Evolutionary conservation across 2,797 vertebrate species (phyloP), one percentile per base, ranked within the genome.

Genomic region (Falco cherrug): DNA sequence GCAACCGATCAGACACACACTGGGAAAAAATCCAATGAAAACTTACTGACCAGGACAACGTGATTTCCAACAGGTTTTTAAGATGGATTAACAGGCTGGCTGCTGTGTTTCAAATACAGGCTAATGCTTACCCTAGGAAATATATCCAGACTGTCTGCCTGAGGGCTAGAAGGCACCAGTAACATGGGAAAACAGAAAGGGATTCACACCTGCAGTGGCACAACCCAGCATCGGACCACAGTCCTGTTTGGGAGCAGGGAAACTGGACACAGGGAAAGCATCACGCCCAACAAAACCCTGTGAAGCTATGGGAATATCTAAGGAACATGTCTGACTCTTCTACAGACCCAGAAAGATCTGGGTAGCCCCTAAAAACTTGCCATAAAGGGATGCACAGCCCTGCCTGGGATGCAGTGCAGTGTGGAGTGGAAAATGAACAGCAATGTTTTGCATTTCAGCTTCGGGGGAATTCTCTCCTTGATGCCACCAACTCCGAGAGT

Each of bases 21-120:
- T 18, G 81, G 69, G 78, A 95, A 93, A 45, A 47, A 87, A 91
- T 78, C 71, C 73, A 75, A 83, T 18, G 68, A 89, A 69, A 95
- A 75, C 33, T 74, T n/a, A 85, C 71, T 94, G 92, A 85, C 84
- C 90, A 87, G 3, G 7, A 51, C 87, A 93, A 57, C 2, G 17
- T 45, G 71, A 87, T 45, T 84, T 59, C 70, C 74, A 79, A 78
- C 37, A 56, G 86, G 67, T 31, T 90, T 84, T 63, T 82, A 87
- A 78, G 78, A 65, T 77, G 84, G 56, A 26, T 90, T 89, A 67
- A 89, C 47, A 85, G 69, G 68, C 67, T 90, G 83, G 87, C 48
- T 6, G 35, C 77, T 84, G 73, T 12, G 15, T 74, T 80, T 86
- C n/a, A 65, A 81, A 84, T 8, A 64, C 16, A 61, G 41, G 43